Evolutionary conservation across 1,140 invertebrate genomes (phyloP), one percentile per base, ranked within the genome.

Genomic region (Drosophila melanogaster): DNA sequence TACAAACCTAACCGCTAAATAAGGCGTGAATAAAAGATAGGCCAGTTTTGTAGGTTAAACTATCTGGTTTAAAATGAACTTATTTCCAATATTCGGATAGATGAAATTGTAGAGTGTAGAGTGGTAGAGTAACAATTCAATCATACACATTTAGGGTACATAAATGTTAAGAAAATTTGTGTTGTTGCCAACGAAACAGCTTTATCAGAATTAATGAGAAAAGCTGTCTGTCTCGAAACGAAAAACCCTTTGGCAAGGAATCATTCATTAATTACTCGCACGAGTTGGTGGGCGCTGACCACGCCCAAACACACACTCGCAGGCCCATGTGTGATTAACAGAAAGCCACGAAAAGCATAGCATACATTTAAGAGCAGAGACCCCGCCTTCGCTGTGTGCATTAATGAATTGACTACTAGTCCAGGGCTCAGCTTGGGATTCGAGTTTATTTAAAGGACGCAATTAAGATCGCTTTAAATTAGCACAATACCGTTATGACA

Each of bases 181-280:
- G 26, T 30, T 30, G 30, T 30, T 30, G 30, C 30, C 30, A 30
- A 30, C 30, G 30, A 30, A 30, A 30, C 30, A 10, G 30, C 30
- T 3, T 15, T 33, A 22, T 15, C 19, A 7, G 46, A 15, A 10
- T 26, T 26, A 26, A 47, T 14, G 8, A 19, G 15, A 22, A 10
- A 53, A 10, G 4, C 26, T 51, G 11, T 4, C 3, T 33, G n/a
- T n/a, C 17, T 10, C 37, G 10, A 41, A 57, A 19, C 12, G 14
- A 19, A 38, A 38, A 17, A 43, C n/a, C 40, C 3, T 22, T 58
- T 40, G 40, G 40, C 40, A 41, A n/a, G 15, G 40, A 41, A 17
- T 41, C 40, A 17, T 41, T n/a, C 40, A 15, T 41, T 41, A 41
- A 80, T 79, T 72, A 85, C 67, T 67, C 79, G 60, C 59, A 38